A percentile compares a stretch with the other conserved stretches of the same genome.
These are phyloP conservation scores for Papilio aristodemus DNA, from an alignment of 1,140 invertebrate species.

Conservation along the genomic window DNA sequence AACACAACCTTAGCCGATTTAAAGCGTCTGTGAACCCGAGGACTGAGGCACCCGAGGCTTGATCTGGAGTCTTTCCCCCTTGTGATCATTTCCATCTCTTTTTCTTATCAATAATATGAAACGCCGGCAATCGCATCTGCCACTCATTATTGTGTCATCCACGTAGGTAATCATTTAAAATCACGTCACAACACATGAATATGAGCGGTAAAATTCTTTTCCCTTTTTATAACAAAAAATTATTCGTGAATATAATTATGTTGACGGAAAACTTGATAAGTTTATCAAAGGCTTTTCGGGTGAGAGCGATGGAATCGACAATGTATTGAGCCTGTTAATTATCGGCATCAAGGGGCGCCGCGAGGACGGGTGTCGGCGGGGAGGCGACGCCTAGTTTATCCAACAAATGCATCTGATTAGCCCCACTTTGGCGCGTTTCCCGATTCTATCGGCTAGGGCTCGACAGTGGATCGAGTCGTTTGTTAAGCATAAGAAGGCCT, in stretches of 20 bases:
- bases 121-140: too few species aligned
- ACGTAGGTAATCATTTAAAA: too few species aligned
- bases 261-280: conserved; percentile 6
- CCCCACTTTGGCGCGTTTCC: conserved; percentile 53
- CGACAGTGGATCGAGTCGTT: background rate
- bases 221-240: conserved; percentile 1
- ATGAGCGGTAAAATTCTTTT: too few species aligned
- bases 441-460: conserved; percentile 27
- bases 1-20: too few species aligned
- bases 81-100: too few species aligned
- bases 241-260: too few species aligned
- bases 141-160: too few species aligned
- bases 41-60: too few species aligned
- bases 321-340: conserved; percentile 58
- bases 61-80: too few species aligned
- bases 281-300: conserved; percentile 18
- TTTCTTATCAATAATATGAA: too few species aligned
- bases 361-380: conserved; percentile 32
- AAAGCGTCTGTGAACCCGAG: too few species aligned
- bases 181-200: too few species aligned
- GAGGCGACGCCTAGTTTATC: conserved; percentile 49
- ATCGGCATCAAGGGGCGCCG: conserved; percentile 52
- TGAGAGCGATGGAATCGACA: conserved; percentile 37
- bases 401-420: conserved; percentile 74
- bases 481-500: background rate